These are phyloP conservation scores for Centrocercus urophasianus DNA, from an alignment of 2,113 vertebrate species.

Conservation along the genomic window DNA sequence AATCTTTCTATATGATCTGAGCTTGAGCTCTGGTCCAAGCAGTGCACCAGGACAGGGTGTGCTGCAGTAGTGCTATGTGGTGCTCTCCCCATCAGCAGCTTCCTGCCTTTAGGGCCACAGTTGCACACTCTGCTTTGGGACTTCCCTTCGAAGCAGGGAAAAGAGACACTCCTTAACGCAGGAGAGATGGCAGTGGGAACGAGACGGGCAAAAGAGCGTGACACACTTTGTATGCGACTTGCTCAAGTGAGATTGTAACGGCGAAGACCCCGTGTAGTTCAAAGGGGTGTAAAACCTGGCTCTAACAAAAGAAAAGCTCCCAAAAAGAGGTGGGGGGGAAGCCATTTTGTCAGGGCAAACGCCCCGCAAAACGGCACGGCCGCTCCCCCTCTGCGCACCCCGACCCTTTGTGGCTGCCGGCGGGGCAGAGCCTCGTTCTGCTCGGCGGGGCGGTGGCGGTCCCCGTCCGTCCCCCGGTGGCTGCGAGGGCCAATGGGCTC, in stretches of 20 bases:
- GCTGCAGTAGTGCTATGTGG: fast-evolving
- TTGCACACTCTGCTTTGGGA: neutral
- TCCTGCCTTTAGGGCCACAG: neutral
- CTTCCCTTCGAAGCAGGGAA: neutral
- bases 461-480: constrained; percentile 55
- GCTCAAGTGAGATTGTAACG: neutral
- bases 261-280: neutral
- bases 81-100: neutral
- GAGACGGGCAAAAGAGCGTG: neutral
- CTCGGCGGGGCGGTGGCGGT: neutral
- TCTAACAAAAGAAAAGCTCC: neutral
- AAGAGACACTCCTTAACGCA: neutral
- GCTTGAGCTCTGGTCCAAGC: neutral
- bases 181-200: neutral
- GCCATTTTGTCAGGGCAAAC: constrained; percentile 52
- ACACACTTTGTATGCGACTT: neutral
- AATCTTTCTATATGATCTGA: neutral
- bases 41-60: fast-evolving
- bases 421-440: neutral
- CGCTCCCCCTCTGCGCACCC: neutral
- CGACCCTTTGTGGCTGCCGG: neutral
- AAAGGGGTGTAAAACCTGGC: neutral
- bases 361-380: constrained; percentile 48
- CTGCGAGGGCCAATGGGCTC: constrained; percentile 60
- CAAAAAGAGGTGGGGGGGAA: too few relatives aligned